Base-by-base conservation (phyloP, 2,797 vertebrate genomes). In the Anas georgica region DNA sequence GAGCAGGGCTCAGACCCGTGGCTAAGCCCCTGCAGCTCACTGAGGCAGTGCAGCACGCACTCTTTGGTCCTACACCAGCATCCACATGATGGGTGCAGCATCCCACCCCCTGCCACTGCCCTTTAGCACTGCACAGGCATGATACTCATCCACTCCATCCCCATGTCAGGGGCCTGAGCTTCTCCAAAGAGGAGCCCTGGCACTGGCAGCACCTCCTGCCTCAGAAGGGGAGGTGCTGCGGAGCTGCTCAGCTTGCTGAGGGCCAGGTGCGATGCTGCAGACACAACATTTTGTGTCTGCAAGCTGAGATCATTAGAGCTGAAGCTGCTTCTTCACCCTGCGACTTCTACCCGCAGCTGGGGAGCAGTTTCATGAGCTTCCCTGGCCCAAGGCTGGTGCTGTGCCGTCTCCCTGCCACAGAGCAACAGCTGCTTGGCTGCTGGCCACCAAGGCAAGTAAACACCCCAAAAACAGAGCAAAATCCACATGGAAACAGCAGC, bases 251-350 rank as follows among this genome's bases (percentile, higher is more conserved):
- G 37, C 14, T n/a, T 70, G 33, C 54, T 54, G 58, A 6, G 12
- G 37, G 20, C 14, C 22, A 15, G 11, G 50, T 8, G 20, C 56
- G 37, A 50, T 41, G 33, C 46, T 46, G 62, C 84, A 64, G 26
- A 18, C 20, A 37, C 28, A 39, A 28, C 0, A 1, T 39, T 60
- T 48, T 5, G 2, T 7, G 8, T 8, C 4, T 8, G 6, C 52
- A 50, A 77, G 54, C n/a, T 35, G 20, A 50, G 55, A 31, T 23
- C 17, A 2, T 31, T 22, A 17, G 17, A 68, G 23, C 31, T 76
- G 33, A 29, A 58, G 25, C 8, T 72, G 64, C 25, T 33, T 56
- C 14, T 46, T 63, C 25, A 9, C 23, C 26, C 7, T 22, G 22
- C 7, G 52, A 17, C 39, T 64, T 74, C 8, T 25, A 28, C 45